These are phyloP conservation scores for Mesoclemmys tuberculata DNA, from an alignment of 2,113 vertebrate genomes.

Conservation along the genomic window DNA sequence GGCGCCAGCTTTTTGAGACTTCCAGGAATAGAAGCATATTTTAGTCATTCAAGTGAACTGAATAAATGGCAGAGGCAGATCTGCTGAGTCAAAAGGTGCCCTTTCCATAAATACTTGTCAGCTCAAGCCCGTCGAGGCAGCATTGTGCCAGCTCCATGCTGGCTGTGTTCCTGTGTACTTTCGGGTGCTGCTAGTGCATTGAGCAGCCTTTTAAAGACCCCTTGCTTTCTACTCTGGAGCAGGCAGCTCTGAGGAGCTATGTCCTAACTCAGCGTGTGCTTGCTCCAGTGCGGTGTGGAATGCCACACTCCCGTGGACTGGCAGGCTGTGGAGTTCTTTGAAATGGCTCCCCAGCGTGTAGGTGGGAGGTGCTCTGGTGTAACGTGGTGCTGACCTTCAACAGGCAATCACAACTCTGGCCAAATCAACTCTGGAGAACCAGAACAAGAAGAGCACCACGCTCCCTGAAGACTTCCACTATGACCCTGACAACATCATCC, in stretches of 20 bases:
- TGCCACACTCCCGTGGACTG: background rate
- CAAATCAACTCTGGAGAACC: slow-evolving; percentile 84
- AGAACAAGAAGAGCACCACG: slow-evolving; percentile 83
- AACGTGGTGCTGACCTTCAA: background rate
- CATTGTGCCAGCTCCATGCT: background rate
- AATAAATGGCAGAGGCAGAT: background rate
- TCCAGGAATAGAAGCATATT: background rate
- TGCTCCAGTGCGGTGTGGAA: background rate
- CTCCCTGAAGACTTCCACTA: slow-evolving; percentile 92
- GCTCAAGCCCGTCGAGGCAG: background rate
- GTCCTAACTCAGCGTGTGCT: background rate
- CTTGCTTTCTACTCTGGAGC: background rate
- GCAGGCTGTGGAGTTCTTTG: background rate
- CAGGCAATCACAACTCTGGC: slow-evolving; percentile 84
- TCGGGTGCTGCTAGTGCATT: too few species aligned
- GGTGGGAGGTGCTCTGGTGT: too few species aligned
- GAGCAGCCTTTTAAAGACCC: background rate
- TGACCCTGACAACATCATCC: slow-evolving; percentile 79
- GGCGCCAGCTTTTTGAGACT: background rate
- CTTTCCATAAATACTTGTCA: background rate
- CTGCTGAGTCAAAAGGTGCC: background rate
- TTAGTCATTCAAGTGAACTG: background rate
- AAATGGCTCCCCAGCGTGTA: background rate
- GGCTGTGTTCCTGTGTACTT: background rate
- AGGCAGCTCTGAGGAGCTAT: background rate